Evolutionary conservation across 2,888 invertebrate genomes (phyloP), one percentile per base, ranked within the genome.

Genomic region (Dione vanillae): DNA sequence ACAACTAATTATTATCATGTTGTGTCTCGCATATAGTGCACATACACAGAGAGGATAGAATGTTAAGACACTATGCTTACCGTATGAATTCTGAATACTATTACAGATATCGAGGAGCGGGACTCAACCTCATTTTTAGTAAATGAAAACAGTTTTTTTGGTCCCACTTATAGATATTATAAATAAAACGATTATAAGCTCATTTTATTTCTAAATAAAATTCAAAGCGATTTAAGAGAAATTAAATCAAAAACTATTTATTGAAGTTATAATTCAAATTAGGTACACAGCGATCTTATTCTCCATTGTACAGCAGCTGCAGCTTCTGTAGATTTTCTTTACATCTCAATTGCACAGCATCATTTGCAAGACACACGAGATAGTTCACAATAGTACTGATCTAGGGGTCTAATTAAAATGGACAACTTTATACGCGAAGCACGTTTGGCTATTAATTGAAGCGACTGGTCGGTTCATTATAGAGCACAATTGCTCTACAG

Each of bases 391-490:
- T 10, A 54, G 59, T 71, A 67, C 61, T 41, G 61, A 37, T 51
- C 45, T 54, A 66, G 64, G 66, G 76, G 66, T 82, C 84, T 79
- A 78, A 77, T 77, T 82, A 78, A 69, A 78, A 75, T 87, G 83
- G 86, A 79, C 77, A 70, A 71, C 74, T 88, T 85, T 82, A 75
- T 80, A 87, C 79, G 76, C 88, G 65, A 74, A 77, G 85, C 90
- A 90, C 90, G 89, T 89, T 83, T 85, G 83, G 82, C 87, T 86
- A 89, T 90, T 89, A 90, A 89, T 89, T 88, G 83, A 81, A 84
- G 82, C 80, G 75, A 80, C 81, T 78, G 83, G 79, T 78, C 80
- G 79, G 85, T 88, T 90, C 88, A 89, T 90, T 90, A 88, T 85
- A 82, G 85, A 80, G 82, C 80, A 84, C 85, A 86, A 86, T 87